phyloP scores from a whole-genome alignment of 2,888 invertebrate genomes.

The Andrena flavipes region DNA sequence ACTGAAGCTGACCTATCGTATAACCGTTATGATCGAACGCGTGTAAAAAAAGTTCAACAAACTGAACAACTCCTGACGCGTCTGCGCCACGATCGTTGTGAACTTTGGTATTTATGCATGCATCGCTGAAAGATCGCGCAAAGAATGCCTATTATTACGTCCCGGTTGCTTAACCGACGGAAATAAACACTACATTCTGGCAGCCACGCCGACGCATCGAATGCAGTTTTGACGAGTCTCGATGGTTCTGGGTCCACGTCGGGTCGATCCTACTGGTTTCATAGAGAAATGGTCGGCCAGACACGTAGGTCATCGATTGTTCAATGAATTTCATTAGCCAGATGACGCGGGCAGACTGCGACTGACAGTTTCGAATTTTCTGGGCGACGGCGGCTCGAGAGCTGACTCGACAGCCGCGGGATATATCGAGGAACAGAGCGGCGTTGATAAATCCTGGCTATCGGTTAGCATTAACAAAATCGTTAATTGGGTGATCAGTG shows the following conservation, averaged over 20 bases:
- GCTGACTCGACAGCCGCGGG: background rate
- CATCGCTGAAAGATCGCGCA: background rate
- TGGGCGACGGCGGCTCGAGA: background rate
- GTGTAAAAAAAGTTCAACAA: background rate
- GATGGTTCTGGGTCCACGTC: background rate
- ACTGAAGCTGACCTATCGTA: background rate
- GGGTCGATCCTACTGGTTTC: background rate
- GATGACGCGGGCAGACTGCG: conserved; percentile 3
- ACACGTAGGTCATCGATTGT: background rate
- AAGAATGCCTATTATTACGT: conserved; percentile 33
- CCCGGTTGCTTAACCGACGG: conserved; percentile 41
- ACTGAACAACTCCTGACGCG: background rate
- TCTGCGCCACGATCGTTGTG: background rate
- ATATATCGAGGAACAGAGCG: background rate
- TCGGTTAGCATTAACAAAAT: conserved; percentile 12
- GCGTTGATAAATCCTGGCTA: conserved; percentile 9
- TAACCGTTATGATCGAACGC: background rate
- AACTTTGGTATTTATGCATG: background rate
- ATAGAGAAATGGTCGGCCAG: background rate
- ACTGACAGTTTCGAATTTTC: conserved; percentile 7
- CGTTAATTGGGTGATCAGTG: conserved; percentile 37
- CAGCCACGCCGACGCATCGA: conserved; percentile 8
- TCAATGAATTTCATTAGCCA: conserved; percentile 4
- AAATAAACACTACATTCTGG: conserved; percentile 36
- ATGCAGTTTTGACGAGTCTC: background rate